Percentiles rank a stretch among this genome's conserved stretches.
Evolutionary conservation across 2,797 vertebrate genomes (phyloP).

Genomic region (Cuniculus paca): DNA sequence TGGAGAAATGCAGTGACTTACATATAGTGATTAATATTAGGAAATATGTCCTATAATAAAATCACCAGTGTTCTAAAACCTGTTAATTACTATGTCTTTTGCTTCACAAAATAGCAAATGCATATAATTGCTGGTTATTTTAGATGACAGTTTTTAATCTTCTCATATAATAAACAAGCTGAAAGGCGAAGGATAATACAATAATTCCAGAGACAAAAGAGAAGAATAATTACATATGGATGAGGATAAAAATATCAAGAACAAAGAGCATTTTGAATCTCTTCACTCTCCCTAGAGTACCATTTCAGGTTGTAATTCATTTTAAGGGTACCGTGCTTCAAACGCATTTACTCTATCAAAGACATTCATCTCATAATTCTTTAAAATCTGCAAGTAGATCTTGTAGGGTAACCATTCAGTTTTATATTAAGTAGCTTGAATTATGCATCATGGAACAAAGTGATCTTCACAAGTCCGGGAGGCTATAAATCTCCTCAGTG

Average conservation of each 20-base stretch:
- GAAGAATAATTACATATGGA: slow-evolving; percentile 46
- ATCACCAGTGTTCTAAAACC: background rate
- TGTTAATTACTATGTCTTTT: slow-evolving; percentile 16
- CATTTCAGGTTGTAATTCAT: slow-evolving; percentile 46
- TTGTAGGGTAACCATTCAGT: background rate
- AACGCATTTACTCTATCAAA: slow-evolving; percentile 23
- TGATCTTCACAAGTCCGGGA: slow-evolving; percentile 36
- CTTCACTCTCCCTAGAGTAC: background rate
- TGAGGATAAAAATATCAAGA: background rate
- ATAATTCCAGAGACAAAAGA: slow-evolving; percentile 65
- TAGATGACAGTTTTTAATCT: slow-evolving; percentile 40
- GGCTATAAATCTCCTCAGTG: background rate
- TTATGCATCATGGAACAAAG: slow-evolving; percentile 39
- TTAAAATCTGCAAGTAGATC: slow-evolving; percentile 40
- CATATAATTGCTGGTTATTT: slow-evolving; percentile 65
- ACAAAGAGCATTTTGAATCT: slow-evolving; percentile 40
- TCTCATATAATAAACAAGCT: slow-evolving; percentile 64
- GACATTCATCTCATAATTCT: slow-evolving; percentile 47
- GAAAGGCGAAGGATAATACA: slow-evolving; percentile 59
- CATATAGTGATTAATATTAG: background rate
- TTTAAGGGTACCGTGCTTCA: slow-evolving; percentile 55
- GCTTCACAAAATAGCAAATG: slow-evolving; percentile 41
- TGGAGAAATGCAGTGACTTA: background rate
- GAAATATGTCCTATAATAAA: slow-evolving; percentile 53
- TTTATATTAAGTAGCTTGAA: slow-evolving; percentile 21